A percentile compares a stretch with the other conserved stretches of the same genome.
Evolutionary conservation across 30 jellyfish, hydroid and myxozoan genomes (phyloP).

Genomic region (Aurelia coerulea): DNA sequence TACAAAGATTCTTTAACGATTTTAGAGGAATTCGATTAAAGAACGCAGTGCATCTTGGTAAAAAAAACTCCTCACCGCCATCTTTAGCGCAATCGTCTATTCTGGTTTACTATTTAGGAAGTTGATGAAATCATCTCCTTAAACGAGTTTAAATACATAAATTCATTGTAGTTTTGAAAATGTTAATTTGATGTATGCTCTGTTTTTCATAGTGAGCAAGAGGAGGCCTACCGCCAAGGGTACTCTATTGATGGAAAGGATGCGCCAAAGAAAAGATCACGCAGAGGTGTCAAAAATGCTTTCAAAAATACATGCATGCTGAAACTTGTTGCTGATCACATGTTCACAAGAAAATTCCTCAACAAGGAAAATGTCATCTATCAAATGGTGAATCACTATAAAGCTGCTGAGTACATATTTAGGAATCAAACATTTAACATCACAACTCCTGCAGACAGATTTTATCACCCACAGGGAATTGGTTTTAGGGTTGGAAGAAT

Average conservation of each 20-base stretch:
- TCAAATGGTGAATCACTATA: conserved; percentile 94
- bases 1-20: too few relatives aligned
- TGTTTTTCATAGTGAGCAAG: conserved; percentile 34
- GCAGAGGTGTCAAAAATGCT: conserved; percentile 85
- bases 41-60: too few relatives aligned
- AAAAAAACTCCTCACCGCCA: too few relatives aligned
- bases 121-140: too few relatives aligned
- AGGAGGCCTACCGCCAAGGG: conserved; percentile 65
- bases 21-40: too few relatives aligned
- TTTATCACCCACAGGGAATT: conserved; percentile 82
- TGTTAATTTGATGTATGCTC: too few relatives aligned
- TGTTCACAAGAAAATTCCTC: conserved; percentile 76
- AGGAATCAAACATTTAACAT: conserved; percentile 95
- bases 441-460: conserved; percentile 80
- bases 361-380: conserved; percentile 83
- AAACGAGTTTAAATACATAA: too few relatives aligned
- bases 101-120: too few relatives aligned
- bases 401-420: conserved; percentile 94
- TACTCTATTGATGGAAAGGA: conserved; percentile 36
- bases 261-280: conserved; percentile 53
- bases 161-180: too few relatives aligned
- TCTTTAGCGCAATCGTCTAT: too few relatives aligned
- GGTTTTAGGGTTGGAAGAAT: conserved; percentile 88
- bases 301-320: conserved; percentile 82
- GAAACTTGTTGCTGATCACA: conserved; percentile 94